phyloP scores from a whole-genome alignment of 2,113 vertebrate genomes.

The Mirza zaza region DNA sequence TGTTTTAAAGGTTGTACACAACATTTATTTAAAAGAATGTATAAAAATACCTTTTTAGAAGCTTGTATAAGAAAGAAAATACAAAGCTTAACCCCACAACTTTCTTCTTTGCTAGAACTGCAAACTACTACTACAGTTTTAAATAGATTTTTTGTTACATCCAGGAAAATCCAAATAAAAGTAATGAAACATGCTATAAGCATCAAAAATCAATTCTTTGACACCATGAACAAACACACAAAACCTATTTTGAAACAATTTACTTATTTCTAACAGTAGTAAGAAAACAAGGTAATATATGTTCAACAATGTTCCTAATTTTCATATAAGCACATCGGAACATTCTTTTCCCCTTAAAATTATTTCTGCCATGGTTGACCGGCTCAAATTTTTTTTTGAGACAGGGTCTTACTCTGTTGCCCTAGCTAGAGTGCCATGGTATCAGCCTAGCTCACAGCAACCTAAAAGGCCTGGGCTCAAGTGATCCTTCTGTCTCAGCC shows the following conservation, averaged over 20 bases:
- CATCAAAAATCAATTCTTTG: constrained; percentile 82
- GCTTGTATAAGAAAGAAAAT: constrained; percentile 91
- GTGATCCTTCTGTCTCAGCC: too few species aligned
- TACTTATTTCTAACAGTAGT: constrained; percentile 81
- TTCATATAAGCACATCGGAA: constrained; percentile 81
- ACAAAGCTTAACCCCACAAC: constrained; percentile 90
- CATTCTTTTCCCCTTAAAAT: constrained; percentile 69
- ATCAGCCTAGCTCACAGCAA: too few species aligned
- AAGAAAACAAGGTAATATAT: constrained; percentile 78
- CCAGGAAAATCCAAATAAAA: constrained; percentile 86
- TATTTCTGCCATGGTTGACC: constrained; percentile 30
- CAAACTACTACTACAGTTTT: constrained; percentile 87
- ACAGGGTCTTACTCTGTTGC: too few species aligned
- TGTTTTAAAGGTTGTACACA: constrained; percentile 89
- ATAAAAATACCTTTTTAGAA: constrained; percentile 91
- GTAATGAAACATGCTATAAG: constrained; percentile 86
- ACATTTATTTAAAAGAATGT: constrained; percentile 90
- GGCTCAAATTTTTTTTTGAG: constrained; percentile 26
- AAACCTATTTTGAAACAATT: constrained; percentile 76
- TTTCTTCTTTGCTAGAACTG: constrained; percentile 88
- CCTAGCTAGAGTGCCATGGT: too few species aligned
- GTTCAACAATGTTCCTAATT: constrained; percentile 80
- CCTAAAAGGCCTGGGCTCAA: too few species aligned
- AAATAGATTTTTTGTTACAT: constrained; percentile 86
- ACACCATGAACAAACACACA: constrained; percentile 60